Base-by-base conservation (phyloP, 2,888 invertebrate genomes). In the Platycnemis pennipes region DNA sequence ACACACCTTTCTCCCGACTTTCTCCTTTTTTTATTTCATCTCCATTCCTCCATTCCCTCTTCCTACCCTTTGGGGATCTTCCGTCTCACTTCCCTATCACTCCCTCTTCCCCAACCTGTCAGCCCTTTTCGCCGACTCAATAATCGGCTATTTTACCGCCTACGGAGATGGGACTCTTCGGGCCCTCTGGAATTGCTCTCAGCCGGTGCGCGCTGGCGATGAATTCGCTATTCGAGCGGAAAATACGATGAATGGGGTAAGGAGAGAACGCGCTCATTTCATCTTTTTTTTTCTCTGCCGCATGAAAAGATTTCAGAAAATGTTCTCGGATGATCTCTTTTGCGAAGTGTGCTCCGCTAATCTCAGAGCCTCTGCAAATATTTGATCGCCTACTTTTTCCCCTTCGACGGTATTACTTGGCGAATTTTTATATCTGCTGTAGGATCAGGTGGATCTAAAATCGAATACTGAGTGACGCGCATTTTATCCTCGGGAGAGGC, bases 101-200 rank as follows among this genome's bases (percentile, higher is more conserved):
- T 89, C 89, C 89, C 89, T 89, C 53, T 87, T 56, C 89, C n/a
- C 56, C 56, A 22, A 44, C 63, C 91, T 63, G 91, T 91, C 91
- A 91, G 44, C 91, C 49, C 89, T 53, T 53, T 89, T 89, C 89
- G 42, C 89, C 89, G 56, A 53, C 91, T 91, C 91, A 91, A 91
- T 91, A 91, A 91, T 56, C 56, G 91, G 56, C 91, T 63, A 44
- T 91, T 91, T 63, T 56, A 63, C 91, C 91, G 63, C 91, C 91
- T 91, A 91, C 91, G 69, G 69, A 69, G 69, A 69, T 69, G 31
- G n/a, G 69, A n/a, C 69, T 69, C 69, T 26, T 42, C 89, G 89
- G 26, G 53, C 19, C 11, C 44, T 22, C 44, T 37, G 53, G 89
- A 44, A 56, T 91, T 42, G 89, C 89, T 56, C 89, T 37, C 89